Evolutionary conservation across 2,888 invertebrate species (phyloP), one percentile per base, ranked within the genome.

Genomic region (Euplexia lucipara): DNA sequence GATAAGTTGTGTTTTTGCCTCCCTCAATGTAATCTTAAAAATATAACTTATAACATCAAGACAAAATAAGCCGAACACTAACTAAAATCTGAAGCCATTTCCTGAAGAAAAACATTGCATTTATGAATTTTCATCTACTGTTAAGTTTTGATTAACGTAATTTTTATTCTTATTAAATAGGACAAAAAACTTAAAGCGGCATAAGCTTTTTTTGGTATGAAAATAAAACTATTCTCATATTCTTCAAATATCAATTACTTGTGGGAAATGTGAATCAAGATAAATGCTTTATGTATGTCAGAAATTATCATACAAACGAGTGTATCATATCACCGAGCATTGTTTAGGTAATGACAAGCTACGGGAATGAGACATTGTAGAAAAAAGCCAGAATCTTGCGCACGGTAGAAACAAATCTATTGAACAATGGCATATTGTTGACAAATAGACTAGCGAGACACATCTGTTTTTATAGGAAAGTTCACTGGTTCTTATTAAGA

Each of bases 251-350:
- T 64, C 68, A 80, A 79, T 81, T 69, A 64, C 47, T 70, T 82
- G 81, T 87, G 87, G 80, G 87, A 88, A 85, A 76, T 81, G 30
- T 67, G 53, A 76, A 81, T 73, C 68, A 78, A 85, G 83, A 84
- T 84, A 82, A 67, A 67, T 65, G 8, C 41, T 52, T 37, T 56
- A 82, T 79, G 75, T 78, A 30, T 73, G 70, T 70, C 74, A 73
- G 60, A 34, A 63, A 64, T 75, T 72, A 71, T 65, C 60, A 72
- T 72, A 67, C 64, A 68, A 74, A 71, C 45, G 52, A 71, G 57
- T 67, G 51, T 69, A 75, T 60, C 47, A 60, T 73, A 71, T 71
- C 58, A 70, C 59, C 26, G 60, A 56, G 68, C 69, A 83, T 84
- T 84, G 81, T 84, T 75, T 18, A 26, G 47, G 34, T 39, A 51